These are phyloP conservation scores for Takifugu rubripes DNA, from an alignment of 2,797 vertebrate species.

Conservation along the genomic window DNA sequence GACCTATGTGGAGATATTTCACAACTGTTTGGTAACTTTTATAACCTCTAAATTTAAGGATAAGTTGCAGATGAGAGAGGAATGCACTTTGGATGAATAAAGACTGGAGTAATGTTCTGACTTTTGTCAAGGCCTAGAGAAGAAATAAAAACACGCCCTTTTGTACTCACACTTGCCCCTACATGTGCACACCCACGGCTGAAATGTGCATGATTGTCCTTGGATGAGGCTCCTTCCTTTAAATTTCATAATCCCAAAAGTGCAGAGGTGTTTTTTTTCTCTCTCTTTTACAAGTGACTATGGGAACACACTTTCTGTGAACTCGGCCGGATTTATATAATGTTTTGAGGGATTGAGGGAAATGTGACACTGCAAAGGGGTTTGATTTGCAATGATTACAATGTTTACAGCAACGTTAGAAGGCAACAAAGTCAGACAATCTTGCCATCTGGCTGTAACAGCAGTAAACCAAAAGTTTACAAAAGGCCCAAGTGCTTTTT, in stretches of 20 bases:
- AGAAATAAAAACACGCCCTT: conserved; percentile 35
- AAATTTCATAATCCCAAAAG: conserved; percentile 34
- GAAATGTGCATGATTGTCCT: conserved; percentile 30
- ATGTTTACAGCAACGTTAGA: not conserved
- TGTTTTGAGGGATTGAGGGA: conserved; percentile 4
- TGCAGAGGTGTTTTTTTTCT: conserved; percentile 7
- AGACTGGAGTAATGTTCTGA: conserved; percentile 8
- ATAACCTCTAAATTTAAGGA: conserved; percentile 17
- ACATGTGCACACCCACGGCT: conserved; percentile 54
- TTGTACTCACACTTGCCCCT: conserved; percentile 54
- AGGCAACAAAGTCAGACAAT: not conserved
- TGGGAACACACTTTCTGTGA: conserved; percentile 9
- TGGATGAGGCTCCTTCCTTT: conserved; percentile 6
- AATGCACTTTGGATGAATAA: conserved; percentile 28
- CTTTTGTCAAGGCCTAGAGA: conserved; percentile 10
- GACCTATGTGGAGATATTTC: conserved; percentile 10
- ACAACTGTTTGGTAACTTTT: conserved; percentile 19
- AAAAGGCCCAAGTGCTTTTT: not conserved
- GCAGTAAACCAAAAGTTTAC: not conserved
- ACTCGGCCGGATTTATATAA: conserved; percentile 1
- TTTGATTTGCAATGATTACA: not conserved
- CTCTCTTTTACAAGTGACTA: not conserved
- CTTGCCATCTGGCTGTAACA: too few species aligned
- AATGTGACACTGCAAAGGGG: not conserved
- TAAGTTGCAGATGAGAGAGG: conserved; percentile 39